phyloP scores from a whole-genome alignment of 2,888 invertebrate species.

The Glyphotaelius pellucidus region DNA sequence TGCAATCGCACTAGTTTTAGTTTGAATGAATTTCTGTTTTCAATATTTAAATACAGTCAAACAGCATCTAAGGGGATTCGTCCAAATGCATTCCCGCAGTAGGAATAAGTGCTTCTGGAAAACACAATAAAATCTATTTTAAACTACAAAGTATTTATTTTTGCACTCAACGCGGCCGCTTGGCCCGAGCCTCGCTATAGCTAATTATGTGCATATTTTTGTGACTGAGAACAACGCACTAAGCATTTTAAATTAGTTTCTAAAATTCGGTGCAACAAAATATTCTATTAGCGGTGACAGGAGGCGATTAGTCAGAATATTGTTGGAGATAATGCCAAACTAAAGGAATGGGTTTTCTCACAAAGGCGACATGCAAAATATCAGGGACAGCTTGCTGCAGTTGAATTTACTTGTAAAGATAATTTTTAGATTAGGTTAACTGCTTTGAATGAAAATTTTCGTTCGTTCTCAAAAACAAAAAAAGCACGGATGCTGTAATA shows the following conservation, averaged over 20 bases:
- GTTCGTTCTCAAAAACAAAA: conserved; percentile 14
- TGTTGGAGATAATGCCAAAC: neutral
- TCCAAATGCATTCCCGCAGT: neutral
- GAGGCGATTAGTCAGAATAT: conserved; percentile 34
- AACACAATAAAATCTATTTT: neutral
- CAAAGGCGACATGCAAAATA: neutral
- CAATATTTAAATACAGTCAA: neutral
- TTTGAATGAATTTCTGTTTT: neutral
- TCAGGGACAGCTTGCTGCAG: conserved; percentile 40
- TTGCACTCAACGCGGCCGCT: neutral
- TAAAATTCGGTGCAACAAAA: conserved; percentile 24
- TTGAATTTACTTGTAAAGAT: conserved; percentile 41
- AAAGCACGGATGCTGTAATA: conserved; percentile 49
- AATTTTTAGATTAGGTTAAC: conserved; percentile 49
- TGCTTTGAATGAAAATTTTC: conserved; percentile 39
- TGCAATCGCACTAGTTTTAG: too few relatives aligned
- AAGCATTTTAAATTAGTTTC: conserved; percentile 39
- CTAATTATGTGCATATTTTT: conserved; percentile 52
- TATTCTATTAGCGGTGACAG: conserved; percentile 6
- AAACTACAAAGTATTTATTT: neutral
- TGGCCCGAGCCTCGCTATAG: neutral
- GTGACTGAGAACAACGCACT: conserved; percentile 13
- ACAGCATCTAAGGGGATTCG: neutral
- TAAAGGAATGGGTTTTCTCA: neutral
- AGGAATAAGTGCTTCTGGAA: neutral